Base-by-base conservation (phyloP, 2,888 invertebrate genomes). In the Cephus rjabovi region DNA sequence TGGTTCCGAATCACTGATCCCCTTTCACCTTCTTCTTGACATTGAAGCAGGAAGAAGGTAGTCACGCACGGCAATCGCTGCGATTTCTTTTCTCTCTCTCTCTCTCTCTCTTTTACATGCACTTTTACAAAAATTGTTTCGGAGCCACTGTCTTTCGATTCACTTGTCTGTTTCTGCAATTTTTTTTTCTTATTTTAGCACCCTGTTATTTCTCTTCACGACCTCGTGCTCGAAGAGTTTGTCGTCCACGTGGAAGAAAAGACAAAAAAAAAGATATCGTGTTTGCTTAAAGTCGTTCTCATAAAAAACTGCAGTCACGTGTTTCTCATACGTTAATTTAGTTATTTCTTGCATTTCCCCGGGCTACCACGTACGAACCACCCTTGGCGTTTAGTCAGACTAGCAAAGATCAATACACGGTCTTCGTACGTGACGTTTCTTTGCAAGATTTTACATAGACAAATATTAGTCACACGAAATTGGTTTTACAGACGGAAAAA, bases 141-240 rank as follows among this genome's bases (percentile, higher is more conserved):
- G 40, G 40, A 56, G 23, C 40, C 40, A 56, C 40, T 56, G 56
- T 35, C 34, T 34, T 68, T 70, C 33, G 3, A 76, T 74, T 40
- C 35, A 74, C 40, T 37, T 78, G 37, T 35, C 76, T 40, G 34
- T 74, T 71, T 33, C 74, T 78, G 73, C 30, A 69, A 74, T n/a
- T 69, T 33, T n/a, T 73, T 69, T 1, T 74, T 70, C 15, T 70
- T 9, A 33, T 33, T 30, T 15, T 71, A 71, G 30, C 71, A 15
- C 71, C 15, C 31, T 31, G 12, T 15, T 71, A 12, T 6, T 30
- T 71, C 12, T 30, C n/a, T 33, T 71, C 71, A 56, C 40, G 40
- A 56, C 23, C 15, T 40, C 40, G 15, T 23, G 6, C 1, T 6
- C 40, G 23, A 56, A 23, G 40, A 23, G 1, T 23, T 56, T 23